Evolutionary conservation across 2,888 invertebrate species (phyloP), one percentile per base, ranked within the genome.

Genomic region (Brachyptera putata): DNA sequence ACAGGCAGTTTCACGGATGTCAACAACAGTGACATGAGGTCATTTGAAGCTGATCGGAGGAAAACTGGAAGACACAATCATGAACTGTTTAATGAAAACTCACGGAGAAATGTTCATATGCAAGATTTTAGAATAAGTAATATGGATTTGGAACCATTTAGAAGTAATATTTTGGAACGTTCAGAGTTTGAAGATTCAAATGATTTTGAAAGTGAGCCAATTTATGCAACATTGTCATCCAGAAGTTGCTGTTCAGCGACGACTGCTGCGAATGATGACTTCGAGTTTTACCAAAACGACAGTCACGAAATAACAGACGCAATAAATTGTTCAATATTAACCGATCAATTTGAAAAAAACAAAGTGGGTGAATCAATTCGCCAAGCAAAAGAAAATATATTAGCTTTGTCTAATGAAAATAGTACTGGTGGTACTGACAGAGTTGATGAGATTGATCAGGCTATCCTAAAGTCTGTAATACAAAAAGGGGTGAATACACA

Each of bases 191-290:
- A 61, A 24, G 46, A 46, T 21, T 26, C 37, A 9, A 56, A 64
- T 53, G 56, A 62, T 58, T 67, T 69, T 57, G 64, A 73, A 69
- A 62, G 75, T 69, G 75, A 77, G 70, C 73, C 77, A 69, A 67
- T 77, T 68, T 73, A 76, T 70, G 69, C 74, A 22, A 72, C 72
- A 1, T 68, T 74, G 25, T 73, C 73, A 1, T 69, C 76, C 67
- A 65, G 67, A 49, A 80, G 80, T 66, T 78, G 78, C 43, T 80
- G 77, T 64, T 83, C 83, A 5, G 83, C 82, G 36, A 83, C 83
- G 1, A 83, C 83, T 0, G 81, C 81, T 63, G 84, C 83, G 24
- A 83, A 83, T 67, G 80, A 83, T 68, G 84, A 84, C 69, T 84
- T 84, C 68, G 83, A 83, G 66, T 84, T 81, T 69, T 83, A 77